Evolutionary conservation across 2,113 vertebrate species (phyloP), one percentile per base, ranked within the genome.

Genomic region (Australoheros scitulus): DNA sequence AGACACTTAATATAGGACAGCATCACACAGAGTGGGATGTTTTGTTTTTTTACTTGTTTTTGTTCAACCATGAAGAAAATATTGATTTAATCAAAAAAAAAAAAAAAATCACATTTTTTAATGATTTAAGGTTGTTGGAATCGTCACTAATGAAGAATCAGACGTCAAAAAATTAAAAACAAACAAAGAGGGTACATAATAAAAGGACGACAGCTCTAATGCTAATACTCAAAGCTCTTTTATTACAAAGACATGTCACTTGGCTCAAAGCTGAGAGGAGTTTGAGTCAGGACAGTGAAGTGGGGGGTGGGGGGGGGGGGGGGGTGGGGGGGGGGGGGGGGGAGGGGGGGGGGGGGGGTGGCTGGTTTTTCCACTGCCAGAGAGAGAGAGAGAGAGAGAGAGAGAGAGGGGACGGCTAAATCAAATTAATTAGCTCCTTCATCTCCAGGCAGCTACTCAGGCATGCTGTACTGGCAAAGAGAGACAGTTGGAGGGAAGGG

Each of bases 381-480:
- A 94, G 41, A 72, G 43, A 18, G 29, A 29, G 41, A n/a, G 58
- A 1, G n/a, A 43, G 61, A 38, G 26, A 80, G 36, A 34, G 36
- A 22, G 6, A 74, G 77, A 57, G 59, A 72, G 90, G 78, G 93
- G 91, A 93, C 79, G 83, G 93, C 92, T 95, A 96, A 96, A 96
- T 96, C 96, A 95, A 96, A 96, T 96, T 95, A 96, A 96, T 96
- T 96, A 96, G 95, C 95, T 96, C 94, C 94, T 96, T 94, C 95
- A 95, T 96, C 95, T 96, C 95, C 92, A 94, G 91, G 94, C 94
- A 94, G 95, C 93, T 94, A 95, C 94, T 95, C 93, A 93, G 94
- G 94, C 94, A 95, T 92, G 94, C 90, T 92, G 91, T 91, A 92
- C 92, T 94, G 92, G 93, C 89, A 70, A 80, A 86, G 88, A 88